phyloP scores from a whole-genome alignment of 2,888 invertebrate genomes.

The Cephonodes hylas region DNA sequence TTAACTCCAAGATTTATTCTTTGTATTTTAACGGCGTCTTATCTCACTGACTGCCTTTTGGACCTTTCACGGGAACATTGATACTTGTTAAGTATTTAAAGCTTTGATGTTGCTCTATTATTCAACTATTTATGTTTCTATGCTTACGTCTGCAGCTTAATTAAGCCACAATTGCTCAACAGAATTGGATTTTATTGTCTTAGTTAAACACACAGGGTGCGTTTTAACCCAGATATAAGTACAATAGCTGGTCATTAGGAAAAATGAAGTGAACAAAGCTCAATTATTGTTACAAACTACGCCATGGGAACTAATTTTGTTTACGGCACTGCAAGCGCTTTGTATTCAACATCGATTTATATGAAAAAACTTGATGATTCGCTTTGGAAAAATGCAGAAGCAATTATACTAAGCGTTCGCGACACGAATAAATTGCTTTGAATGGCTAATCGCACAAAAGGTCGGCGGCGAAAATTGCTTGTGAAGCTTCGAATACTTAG shows the following conservation, averaged over 20 bases:
- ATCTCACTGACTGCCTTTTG: constrained; percentile 27
- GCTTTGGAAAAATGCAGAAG: neutral
- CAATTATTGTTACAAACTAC: neutral
- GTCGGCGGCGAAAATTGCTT: neutral
- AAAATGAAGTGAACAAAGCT: neutral
- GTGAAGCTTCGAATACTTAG: neutral
- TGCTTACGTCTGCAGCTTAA: neutral
- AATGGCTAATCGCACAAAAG: neutral
- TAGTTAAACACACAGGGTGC: neutral
- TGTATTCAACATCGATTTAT: neutral
- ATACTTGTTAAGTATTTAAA: neutral
- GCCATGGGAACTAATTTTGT: neutral
- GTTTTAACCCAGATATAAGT: neutral
- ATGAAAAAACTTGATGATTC: neutral
- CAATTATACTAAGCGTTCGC: neutral
- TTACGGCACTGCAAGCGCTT: neutral
- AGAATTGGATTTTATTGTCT: neutral
- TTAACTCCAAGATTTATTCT: constrained; percentile 60
- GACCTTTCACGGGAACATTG: neutral
- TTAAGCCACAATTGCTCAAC: neutral
- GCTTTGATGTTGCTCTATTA: neutral
- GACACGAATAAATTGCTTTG: neutral
- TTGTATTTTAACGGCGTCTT: constrained; percentile 51
- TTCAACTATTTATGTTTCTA: neutral
- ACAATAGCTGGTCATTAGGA: neutral